These are phyloP conservation scores for Archegozetes longisetosus DNA, from an alignment of 1,140 invertebrate species.

Conservation along the genomic window DNA sequence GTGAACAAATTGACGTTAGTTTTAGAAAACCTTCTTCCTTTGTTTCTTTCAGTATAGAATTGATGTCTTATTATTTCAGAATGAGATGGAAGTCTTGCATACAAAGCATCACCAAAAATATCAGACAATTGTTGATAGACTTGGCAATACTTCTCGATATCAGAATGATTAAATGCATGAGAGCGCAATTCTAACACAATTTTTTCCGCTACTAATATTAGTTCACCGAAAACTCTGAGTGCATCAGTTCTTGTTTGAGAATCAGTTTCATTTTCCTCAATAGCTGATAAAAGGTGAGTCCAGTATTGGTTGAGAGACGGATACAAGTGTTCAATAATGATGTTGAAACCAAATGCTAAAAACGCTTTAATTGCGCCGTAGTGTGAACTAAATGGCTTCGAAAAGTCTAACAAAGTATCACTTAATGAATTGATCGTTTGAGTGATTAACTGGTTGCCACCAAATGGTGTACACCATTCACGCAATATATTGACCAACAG, in stretches of 20 bases:
- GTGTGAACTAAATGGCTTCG: slow-evolving; percentile 29
- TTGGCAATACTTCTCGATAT: background rate
- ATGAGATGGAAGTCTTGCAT: slow-evolving; percentile 22
- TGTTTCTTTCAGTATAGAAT: slow-evolving; percentile 12
- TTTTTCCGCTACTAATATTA: background rate
- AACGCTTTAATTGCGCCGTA: slow-evolving; percentile 30
- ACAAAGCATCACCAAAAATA: slow-evolving; percentile 29
- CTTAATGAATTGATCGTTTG: slow-evolving; percentile 24
- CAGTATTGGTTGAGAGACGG: slow-evolving; percentile 26
- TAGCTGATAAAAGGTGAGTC: slow-evolving; percentile 25
- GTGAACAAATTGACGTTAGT: slow-evolving; percentile 20
- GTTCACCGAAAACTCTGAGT: slow-evolving; percentile 27
- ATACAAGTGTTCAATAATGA: slow-evolving; percentile 23
- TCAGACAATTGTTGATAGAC: slow-evolving; percentile 27
- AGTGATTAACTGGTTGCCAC: slow-evolving; percentile 25
- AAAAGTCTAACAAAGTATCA: slow-evolving; percentile 27
- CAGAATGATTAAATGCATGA: slow-evolving; percentile 15
- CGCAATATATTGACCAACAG: slow-evolving; percentile 27
- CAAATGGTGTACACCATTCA: slow-evolving; percentile 24
- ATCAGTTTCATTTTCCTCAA: slow-evolving; percentile 19
- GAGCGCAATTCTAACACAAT: slow-evolving; percentile 13
- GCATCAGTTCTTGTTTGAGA: slow-evolving; percentile 24
- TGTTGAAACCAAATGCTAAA: slow-evolving; percentile 24
- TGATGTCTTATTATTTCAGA: background rate
- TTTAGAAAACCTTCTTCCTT: slow-evolving; percentile 5